Evolutionary conservation across 2,797 vertebrate genomes (phyloP).

Genomic region (Manis pentadactyla): DNA sequence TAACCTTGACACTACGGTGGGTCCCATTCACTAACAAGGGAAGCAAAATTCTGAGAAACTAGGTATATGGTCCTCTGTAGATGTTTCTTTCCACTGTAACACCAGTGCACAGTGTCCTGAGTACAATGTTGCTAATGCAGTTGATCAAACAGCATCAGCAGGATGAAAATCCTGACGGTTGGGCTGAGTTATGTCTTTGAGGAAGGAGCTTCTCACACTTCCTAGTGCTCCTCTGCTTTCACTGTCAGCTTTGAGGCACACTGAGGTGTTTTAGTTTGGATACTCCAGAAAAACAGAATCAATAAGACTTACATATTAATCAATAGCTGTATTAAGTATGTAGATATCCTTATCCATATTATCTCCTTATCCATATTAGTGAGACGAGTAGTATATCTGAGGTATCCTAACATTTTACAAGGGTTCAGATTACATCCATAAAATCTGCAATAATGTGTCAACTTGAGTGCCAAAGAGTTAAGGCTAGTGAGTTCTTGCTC

Average conservation of each 20-base stretch:
- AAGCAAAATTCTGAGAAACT: neutral
- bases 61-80: neutral
- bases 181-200: neutral
- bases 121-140: neutral
- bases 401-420: neutral
- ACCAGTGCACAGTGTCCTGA: neutral
- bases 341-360: neutral
- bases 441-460: neutral
- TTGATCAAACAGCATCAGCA: neutral
- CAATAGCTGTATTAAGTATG: neutral
- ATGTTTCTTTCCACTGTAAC: neutral
- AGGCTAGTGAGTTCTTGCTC: neutral
- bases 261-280: neutral
- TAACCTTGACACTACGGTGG: neutral
- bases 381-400: neutral
- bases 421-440: neutral
- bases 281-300: neutral
- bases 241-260: neutral
- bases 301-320: neutral
- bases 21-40: neutral
- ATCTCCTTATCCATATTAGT: neutral
- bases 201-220: neutral
- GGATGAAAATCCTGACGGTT: neutral
- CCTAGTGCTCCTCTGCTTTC: neutral
- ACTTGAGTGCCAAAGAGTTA: neutral